Conservation (phyloP, 1,140 invertebrate species). For the Heliconius melpomene region DNA sequence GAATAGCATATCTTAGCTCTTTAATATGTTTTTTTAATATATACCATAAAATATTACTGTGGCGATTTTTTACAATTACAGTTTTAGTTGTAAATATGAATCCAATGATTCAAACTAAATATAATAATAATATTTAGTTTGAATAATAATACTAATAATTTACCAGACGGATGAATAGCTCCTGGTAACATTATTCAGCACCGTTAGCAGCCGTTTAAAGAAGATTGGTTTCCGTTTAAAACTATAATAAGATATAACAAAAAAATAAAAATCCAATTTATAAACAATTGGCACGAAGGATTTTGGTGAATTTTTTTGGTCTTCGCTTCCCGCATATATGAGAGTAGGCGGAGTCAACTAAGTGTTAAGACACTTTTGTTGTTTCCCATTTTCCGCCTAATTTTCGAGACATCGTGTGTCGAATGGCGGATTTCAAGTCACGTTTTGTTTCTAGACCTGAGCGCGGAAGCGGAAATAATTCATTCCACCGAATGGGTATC, state of each 20-base stretch:
- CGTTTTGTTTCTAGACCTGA: no score
- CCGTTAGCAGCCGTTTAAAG: neutral
- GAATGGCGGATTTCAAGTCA: no score
- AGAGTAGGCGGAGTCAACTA: no score
- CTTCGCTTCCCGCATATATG: neutral
- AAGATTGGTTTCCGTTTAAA: neutral
- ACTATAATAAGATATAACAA: neutral
- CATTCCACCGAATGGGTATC: no score
- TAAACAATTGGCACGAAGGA: conserved; percentile 8
- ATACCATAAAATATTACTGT: neutral
- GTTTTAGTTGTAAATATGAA: neutral
- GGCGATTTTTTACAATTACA: neutral
- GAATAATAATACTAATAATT: no score
- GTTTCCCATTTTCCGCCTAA: no score
- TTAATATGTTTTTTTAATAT: no score
- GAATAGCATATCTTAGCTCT: neutral
- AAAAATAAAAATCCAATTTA: neutral
- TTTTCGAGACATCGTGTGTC: no score
- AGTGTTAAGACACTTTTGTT: no score
- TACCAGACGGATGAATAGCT: neutral
- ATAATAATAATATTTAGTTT: no score
- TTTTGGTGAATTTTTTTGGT: neutral
- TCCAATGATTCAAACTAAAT: neutral
- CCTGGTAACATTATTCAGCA: neutral
- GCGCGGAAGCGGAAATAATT: neutral